Evolutionary conservation across 2,888 invertebrate genomes (phyloP).

Genomic region (Drosophila anomelani): DNA sequence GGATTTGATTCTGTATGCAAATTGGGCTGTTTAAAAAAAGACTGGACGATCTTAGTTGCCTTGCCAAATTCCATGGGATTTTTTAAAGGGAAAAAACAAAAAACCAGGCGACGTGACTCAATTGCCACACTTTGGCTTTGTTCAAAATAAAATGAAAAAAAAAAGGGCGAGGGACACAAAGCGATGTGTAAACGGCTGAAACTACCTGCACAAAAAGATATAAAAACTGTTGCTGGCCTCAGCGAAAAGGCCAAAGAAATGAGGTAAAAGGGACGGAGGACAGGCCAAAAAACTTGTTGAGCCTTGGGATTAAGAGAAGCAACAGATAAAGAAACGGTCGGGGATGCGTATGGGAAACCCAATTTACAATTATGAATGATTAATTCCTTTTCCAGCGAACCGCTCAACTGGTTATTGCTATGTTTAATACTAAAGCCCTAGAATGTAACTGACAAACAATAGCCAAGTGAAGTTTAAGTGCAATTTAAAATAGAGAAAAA

Average conservation of each 20-base stretch:
- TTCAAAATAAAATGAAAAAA: slow-evolving; percentile 24
- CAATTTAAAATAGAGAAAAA: neutral
- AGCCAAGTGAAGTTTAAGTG: neutral
- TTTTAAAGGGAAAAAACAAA: slow-evolving; percentile 6
- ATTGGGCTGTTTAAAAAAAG: slow-evolving; percentile 24
- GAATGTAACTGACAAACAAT: slow-evolving; percentile 5
- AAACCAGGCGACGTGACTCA: slow-evolving; percentile 47
- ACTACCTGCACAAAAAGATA: slow-evolving; percentile 42
- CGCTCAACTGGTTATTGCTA: slow-evolving; percentile 49
- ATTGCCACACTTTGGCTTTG: slow-evolving; percentile 53
- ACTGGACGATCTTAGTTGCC: neutral
- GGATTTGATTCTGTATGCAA: slow-evolving; percentile 36
- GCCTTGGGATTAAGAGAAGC: slow-evolving; percentile 26
- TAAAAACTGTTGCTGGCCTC: slow-evolving; percentile 26
- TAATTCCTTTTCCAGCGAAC: slow-evolving; percentile 41
- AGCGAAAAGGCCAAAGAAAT: slow-evolving; percentile 25
- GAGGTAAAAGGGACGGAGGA: slow-evolving; percentile 19
- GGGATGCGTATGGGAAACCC: slow-evolving; percentile 36
- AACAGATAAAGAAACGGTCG: slow-evolving; percentile 36
- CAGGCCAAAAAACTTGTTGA: slow-evolving; percentile 41
- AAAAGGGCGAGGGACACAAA: slow-evolving; percentile 13
- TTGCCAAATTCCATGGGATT: slow-evolving; percentile 17
- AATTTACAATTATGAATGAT: slow-evolving; percentile 58
- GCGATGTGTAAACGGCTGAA: slow-evolving; percentile 27
- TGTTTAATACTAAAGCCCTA: slow-evolving; percentile 24